Base-by-base conservation (phyloP, 2,797 vertebrate genomes). In the Chaetodon trifasciatus region DNA sequence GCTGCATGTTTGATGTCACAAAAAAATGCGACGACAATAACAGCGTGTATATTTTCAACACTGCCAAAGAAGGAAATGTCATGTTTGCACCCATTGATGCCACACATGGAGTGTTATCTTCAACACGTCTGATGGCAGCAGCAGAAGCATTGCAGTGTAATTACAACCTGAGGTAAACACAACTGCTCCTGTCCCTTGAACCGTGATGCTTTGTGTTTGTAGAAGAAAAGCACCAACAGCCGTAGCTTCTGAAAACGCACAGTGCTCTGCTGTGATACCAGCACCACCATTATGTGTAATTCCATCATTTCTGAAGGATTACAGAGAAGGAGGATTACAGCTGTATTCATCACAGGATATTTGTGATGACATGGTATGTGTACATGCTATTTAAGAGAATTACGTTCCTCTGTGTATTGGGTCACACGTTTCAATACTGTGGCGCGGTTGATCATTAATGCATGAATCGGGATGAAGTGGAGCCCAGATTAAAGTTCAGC, bases 221-320 rank as follows among this genome's bases (percentile, higher is more conserved):
- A 44, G 55, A 61, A 37, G 16, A 57, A 17, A 56, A 63, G 44
- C 10, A 49, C 0, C 1, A 69, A 42, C 56, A 68, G 63, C 39
- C 28, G 47, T 1, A 66, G 15, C 40, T 65, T 86, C 70, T 65
- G 15, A 28, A 60, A 60, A 78, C 46, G 76, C 62, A 24, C 68
- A 70, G 37, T n/a, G 4, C 63, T 77, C 74, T 49, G 8, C 65
- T 12, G n/a, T 55, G 49, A 74, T 42, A 55, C 47, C 9, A 17
- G 3, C 53, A 23, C 46, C 16, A 19, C 46, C 65, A 85, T 65
- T 76, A 58, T 16, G 28, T 61, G 58, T 60, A 76, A 83, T 75
- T 72, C 73, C 55, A 67, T 83, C 19, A 70, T 67, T 71, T 50
- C 42, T 71, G 39, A 74, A 56, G 77, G 79, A 77, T 79, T 79